Conservation (phyloP, 2,113 vertebrate genomes). For the Naja naja region DNA sequence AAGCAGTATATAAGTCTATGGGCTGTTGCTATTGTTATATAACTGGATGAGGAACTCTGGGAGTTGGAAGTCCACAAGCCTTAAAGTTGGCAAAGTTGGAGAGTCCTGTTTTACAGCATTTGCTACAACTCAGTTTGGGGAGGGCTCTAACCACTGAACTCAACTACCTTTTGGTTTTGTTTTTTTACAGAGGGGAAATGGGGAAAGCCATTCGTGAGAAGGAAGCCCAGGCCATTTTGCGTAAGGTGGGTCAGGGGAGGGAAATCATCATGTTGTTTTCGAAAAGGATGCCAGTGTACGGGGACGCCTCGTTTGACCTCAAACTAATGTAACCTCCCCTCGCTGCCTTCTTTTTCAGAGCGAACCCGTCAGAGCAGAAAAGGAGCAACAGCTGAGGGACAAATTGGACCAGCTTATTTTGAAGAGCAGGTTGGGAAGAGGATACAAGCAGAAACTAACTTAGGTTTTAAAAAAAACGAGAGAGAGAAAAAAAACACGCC, state of each 20-base stretch:
- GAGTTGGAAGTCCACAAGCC: too few species aligned
- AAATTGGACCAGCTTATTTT: background rate
- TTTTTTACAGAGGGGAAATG: rapidly evolving
- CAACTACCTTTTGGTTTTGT: background rate
- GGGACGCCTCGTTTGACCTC: background rate
- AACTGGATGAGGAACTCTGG: too few species aligned
- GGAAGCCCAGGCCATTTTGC: too few species aligned
- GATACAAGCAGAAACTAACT: background rate
- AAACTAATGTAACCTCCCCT: background rate
- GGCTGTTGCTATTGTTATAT: too few species aligned
- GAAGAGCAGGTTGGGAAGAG: background rate
- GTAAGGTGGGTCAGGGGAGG: background rate
- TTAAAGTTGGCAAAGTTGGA: too few species aligned
- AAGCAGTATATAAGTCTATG: too few species aligned
- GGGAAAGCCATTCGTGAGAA: background rate
- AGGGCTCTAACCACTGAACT: background rate
- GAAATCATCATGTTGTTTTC: background rate
- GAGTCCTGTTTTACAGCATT: too few species aligned
- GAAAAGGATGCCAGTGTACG: background rate
- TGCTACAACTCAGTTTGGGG: too few species aligned
- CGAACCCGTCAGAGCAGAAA: background rate
- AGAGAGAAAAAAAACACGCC: background rate
- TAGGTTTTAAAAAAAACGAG: background rate
- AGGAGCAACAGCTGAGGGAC: background rate
- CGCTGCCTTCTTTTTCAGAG: too few species aligned